phyloP scores from a whole-genome alignment of 2,797 vertebrate genomes.

The Florisuga fusca region DNA sequence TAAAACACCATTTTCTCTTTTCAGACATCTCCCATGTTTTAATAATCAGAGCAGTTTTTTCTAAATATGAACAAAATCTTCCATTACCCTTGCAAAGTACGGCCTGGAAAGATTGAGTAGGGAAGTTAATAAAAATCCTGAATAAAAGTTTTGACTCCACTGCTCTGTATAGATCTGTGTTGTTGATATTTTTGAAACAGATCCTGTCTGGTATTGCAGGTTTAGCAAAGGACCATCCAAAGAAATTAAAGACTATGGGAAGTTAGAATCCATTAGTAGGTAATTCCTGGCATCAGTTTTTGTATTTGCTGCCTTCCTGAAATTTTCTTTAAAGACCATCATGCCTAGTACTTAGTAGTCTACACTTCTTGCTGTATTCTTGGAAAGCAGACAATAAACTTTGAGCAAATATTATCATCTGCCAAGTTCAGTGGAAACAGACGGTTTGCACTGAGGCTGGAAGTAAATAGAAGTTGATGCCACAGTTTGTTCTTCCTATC shows the following conservation, averaged over 20 bases:
- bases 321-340: conserved; percentile 30
- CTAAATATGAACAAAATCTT: background rate
- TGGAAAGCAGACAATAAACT: conserved; percentile 70
- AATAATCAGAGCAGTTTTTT: background rate
- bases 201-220: background rate
- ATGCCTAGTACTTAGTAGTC: conserved; percentile 37
- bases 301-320: conserved; percentile 21
- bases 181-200: background rate
- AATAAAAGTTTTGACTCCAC: background rate
- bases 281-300: conserved; percentile 30
- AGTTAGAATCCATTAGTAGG: background rate
- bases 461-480: conserved; percentile 62
- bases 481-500: conserved; percentile 15
- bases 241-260: background rate
- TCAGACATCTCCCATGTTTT: background rate
- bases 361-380: conserved; percentile 53
- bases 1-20: background rate
- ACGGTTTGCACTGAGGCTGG: conserved; percentile 34
- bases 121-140: background rate
- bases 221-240: background rate
- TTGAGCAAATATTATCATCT: conserved; percentile 55
- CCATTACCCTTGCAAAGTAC: background rate
- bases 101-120: background rate
- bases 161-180: background rate
- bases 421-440: conserved; percentile 64